A percentile compares a stretch with the other conserved stretches of the same genome.
Evolutionary conservation across 2,113 vertebrate species (phyloP).

Genomic region (Alces alces): DNA sequence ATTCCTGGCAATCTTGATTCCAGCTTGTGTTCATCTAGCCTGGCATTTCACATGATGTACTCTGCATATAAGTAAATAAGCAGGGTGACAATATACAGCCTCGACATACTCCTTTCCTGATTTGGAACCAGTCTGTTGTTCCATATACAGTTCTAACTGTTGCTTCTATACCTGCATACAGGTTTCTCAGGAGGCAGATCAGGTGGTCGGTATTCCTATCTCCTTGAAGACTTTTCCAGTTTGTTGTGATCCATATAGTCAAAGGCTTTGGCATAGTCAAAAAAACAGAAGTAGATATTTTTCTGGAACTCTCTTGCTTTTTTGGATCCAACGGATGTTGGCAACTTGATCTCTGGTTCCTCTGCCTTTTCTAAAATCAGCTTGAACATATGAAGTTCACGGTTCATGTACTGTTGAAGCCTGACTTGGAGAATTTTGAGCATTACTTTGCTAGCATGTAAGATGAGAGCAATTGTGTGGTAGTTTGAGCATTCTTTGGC

Average conservation of each 20-base stretch:
- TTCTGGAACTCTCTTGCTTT: background rate
- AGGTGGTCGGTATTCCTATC: background rate
- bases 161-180: background rate
- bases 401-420: background rate
- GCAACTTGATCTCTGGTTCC: background rate
- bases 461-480: background rate
- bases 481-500: background rate
- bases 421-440: background rate
- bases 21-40: background rate
- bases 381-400: background rate
- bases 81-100: background rate
- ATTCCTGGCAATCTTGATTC: background rate
- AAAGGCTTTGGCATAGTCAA: background rate
- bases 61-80: background rate
- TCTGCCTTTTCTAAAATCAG: background rate
- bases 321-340: background rate
- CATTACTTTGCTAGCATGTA: background rate
- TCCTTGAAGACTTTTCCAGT: background rate
- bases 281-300: background rate
- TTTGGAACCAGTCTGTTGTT: background rate
- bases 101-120: background rate
- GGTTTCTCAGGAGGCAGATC: background rate
- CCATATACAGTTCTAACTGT: background rate
- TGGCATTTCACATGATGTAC: background rate
- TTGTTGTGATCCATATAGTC: background rate